These are phyloP conservation scores for Potamilus streckersoni DNA, from an alignment of 1,140 invertebrate species.

Conservation along the genomic window DNA sequence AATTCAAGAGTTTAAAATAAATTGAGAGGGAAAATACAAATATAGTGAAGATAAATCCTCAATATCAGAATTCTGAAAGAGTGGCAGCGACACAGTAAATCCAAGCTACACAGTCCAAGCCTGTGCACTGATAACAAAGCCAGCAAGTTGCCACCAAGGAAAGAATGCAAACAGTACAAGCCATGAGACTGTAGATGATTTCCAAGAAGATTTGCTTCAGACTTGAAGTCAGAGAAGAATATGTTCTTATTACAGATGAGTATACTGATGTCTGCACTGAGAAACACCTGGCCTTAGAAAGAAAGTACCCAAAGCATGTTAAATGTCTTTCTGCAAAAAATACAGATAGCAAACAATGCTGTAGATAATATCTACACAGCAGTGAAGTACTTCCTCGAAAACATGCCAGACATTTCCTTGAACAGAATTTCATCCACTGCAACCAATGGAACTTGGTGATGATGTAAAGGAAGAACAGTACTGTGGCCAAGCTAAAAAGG, in stretches of 20 bases:
- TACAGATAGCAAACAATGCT: constrained; percentile 3
- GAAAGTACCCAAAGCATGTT: not conserved
- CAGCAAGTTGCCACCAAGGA: too few relatives aligned
- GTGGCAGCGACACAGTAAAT: too few relatives aligned
- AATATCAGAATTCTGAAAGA: too few relatives aligned
- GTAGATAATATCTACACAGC: constrained; percentile 2
- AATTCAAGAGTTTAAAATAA: too few relatives aligned
- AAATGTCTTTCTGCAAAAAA: constrained; percentile 3
- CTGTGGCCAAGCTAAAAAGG: constrained; percentile 17
- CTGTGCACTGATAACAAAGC: too few relatives aligned
- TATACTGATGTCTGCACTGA: not conserved
- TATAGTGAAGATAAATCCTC: too few relatives aligned
- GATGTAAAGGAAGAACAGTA: constrained; percentile 20
- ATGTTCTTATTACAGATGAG: constrained; percentile 1
- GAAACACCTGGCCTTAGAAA: not conserved
- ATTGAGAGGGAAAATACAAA: too few relatives aligned
- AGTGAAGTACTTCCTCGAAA: not conserved
- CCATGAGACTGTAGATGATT: not conserved
- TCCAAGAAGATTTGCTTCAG: not conserved
- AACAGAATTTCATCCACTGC: constrained; percentile 9
- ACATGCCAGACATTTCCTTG: not conserved
- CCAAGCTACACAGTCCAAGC: too few relatives aligned
- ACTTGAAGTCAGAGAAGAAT: not conserved
- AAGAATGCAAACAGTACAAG: not conserved
- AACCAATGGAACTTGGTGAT: constrained; percentile 30